Percentiles rank a stretch among this genome's conserved stretches.
Conservation (phyloP, 2,888 invertebrate species). For the Beris morrisii region DNA sequence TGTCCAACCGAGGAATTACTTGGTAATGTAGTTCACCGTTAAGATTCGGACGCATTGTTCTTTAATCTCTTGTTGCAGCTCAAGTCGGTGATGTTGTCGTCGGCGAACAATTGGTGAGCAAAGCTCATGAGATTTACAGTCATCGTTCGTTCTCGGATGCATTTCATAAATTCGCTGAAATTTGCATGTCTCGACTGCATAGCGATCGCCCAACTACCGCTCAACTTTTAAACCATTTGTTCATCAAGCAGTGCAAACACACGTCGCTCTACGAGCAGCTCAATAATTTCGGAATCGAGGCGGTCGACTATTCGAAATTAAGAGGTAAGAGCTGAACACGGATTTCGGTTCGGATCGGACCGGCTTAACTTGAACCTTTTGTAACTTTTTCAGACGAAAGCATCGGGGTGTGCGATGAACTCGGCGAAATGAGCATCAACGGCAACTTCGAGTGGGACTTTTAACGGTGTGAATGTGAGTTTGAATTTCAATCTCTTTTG, state of each 20-base stretch:
- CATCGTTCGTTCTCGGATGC: conserved; percentile 70
- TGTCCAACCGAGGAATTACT: conserved; percentile 60
- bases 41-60: neutral
- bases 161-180: conserved; percentile 77
- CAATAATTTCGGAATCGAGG: conserved; percentile 46
- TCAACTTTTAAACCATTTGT: conserved; percentile 70
- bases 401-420: conserved; percentile 24
- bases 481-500: neutral
- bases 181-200: conserved; percentile 70
- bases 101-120: conserved; percentile 46
- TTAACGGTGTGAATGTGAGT: neutral
- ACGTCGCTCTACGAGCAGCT: conserved; percentile 51
- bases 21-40: conserved; percentile 39
- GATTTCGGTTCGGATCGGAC: neutral
- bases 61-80: conserved; percentile 16
- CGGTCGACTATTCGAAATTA: conserved; percentile 46
- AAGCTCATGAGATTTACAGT: conserved; percentile 59
- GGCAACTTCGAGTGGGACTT: conserved; percentile 33
- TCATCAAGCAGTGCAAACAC: conserved; percentile 69
- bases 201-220: conserved; percentile 69
- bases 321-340: conserved; percentile 43
- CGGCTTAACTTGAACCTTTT: neutral
- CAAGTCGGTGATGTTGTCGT: conserved; percentile 57
- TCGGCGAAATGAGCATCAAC: conserved; percentile 25
- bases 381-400: conserved; percentile 22